Percentiles rank a stretch among this genome's conserved stretches.
Conservation (phyloP, 2,888 invertebrate species). For the Neocrepidodera transversa region DNA sequence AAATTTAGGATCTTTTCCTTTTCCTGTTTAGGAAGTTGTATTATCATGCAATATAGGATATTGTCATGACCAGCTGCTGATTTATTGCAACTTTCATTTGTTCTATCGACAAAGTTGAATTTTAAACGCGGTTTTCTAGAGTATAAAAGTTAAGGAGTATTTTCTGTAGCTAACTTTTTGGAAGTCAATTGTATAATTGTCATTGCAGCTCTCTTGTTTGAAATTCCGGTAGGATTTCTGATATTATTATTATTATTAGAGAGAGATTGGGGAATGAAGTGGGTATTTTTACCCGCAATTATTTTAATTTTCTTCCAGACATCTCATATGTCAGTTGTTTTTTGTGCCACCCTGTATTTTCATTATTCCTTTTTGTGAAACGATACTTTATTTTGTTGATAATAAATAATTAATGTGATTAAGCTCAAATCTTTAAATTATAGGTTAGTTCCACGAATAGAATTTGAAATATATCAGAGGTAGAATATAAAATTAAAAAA, state of each 20-base stretch:
- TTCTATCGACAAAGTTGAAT: neutral
- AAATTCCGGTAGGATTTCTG: neutral
- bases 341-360: too few relatives aligned
- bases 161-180: neutral
- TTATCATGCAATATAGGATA: neutral
- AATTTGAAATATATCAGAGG: too few relatives aligned
- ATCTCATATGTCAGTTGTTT: too few relatives aligned
- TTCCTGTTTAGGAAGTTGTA: neutral
- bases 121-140: neutral
- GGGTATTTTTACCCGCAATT: neutral
- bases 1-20: neutral
- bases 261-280: neutral
- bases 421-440: too few relatives aligned
- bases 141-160: neutral
- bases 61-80: neutral
- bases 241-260: neutral
- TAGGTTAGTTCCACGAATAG: too few relatives aligned
- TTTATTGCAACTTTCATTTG: neutral
- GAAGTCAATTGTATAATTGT: neutral
- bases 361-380: too few relatives aligned
- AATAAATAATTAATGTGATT: too few relatives aligned
- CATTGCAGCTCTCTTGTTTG: neutral
- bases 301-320: neutral
- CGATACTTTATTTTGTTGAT: too few relatives aligned
- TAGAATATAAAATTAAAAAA: too few relatives aligned